These are phyloP conservation scores for Cirrhinus mrigala DNA, from an alignment of 2,797 vertebrate genomes.

Conservation along the genomic window DNA sequence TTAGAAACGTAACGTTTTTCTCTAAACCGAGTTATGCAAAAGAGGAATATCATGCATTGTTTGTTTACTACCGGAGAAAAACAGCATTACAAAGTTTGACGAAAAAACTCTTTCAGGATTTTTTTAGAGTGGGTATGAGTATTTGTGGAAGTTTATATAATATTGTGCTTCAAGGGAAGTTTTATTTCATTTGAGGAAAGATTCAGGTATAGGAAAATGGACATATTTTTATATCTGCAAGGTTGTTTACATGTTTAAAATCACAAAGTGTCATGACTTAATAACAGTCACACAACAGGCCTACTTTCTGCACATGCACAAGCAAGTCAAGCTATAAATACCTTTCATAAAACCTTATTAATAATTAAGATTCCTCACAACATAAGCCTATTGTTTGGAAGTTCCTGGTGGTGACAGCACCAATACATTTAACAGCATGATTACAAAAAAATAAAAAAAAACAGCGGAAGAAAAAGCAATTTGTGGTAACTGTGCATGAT, in stretches of 20 bases:
- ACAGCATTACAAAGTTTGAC: conserved; percentile 40
- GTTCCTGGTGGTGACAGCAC: neutral
- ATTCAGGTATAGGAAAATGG: neutral
- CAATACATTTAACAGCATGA: neutral
- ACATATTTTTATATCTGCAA: neutral
- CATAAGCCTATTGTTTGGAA: neutral
- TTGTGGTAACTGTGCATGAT: conserved; percentile 15
- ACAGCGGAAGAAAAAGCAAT: neutral
- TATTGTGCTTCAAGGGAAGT: neutral
- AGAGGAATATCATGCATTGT: conserved; percentile 43
- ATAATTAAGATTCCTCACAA: conserved; percentile 1
- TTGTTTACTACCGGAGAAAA: conserved; percentile 45
- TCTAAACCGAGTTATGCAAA: conserved; percentile 61
- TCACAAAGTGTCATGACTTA: neutral
- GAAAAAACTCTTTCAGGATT: conserved; percentile 7
- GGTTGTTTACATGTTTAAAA: neutral
- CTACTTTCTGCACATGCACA: neutral
- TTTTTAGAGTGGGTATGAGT: conserved; percentile 5
- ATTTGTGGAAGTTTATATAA: conserved; percentile 16
- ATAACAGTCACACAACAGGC: neutral
- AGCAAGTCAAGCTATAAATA: neutral
- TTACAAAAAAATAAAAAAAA: neutral
- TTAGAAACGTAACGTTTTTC: conserved; percentile 54
- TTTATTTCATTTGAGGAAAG: neutral
- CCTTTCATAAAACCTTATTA: neutral